phyloP scores from a whole-genome alignment of 2,113 vertebrate species.

The Vanacampus margaritifer region DNA sequence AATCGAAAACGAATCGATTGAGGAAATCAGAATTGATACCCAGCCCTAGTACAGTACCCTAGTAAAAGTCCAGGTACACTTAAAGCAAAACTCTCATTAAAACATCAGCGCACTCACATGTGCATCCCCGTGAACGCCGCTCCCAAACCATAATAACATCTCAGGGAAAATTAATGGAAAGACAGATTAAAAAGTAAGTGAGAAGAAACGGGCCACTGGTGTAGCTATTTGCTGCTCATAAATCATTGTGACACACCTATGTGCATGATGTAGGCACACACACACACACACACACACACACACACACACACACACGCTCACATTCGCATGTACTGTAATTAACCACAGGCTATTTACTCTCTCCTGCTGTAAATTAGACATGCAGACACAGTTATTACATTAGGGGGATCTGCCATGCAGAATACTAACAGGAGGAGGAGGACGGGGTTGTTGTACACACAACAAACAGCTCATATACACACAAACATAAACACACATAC shows the following conservation, averaged over 20 bases:
- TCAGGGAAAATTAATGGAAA: conserved; percentile 72
- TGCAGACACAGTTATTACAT: conserved; percentile 78
- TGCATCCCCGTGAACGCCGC: conserved; percentile 47
- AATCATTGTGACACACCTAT: conserved; percentile 75
- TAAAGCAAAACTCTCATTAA: conserved; percentile 55
- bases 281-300: conserved; percentile 47
- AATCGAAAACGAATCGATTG: too few species aligned
- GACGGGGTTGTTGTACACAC: conserved; percentile 43
- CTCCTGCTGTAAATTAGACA: conserved; percentile 77
- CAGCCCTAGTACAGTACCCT: neutral
- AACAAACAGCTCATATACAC: conserved; percentile 57
- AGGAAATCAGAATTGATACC: too few species aligned
- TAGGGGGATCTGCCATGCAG: conserved; percentile 74
- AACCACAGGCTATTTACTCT: conserved; percentile 77
- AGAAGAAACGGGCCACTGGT: conserved; percentile 74
- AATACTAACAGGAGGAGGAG: conserved; percentile 71
- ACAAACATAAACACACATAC: conserved; percentile 57
- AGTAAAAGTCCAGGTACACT: conserved; percentile 34
- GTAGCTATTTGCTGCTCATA: conserved; percentile 76
- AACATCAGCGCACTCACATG: conserved; percentile 40
- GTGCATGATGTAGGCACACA: conserved; percentile 49
- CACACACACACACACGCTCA: conserved; percentile 28
- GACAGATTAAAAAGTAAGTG: conserved; percentile 78
- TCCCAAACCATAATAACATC: conserved; percentile 72
- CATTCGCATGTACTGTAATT: conserved; percentile 67